Percentiles rank a stretch among this genome's conserved stretches.
Conservation (phyloP, 2,113 vertebrate species). For the Peromyscus maniculatus region DNA sequence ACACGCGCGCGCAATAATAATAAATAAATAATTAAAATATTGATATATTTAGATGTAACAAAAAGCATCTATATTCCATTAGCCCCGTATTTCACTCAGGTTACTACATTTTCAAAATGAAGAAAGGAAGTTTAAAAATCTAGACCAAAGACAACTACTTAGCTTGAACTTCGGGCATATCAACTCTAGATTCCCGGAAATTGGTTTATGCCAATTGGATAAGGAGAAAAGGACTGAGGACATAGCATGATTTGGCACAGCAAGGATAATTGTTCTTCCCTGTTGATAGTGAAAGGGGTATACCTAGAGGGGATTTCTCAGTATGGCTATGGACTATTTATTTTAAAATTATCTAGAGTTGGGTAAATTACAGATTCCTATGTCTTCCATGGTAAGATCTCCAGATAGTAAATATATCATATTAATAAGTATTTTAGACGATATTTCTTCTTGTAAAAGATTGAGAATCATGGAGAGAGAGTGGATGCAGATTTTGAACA, state of each 20-base stretch:
- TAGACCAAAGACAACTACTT: not conserved
- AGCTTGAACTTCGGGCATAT: not conserved
- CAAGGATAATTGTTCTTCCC: not conserved
- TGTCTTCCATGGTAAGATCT: not conserved
- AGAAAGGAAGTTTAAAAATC: not conserved
- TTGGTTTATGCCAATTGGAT: not conserved
- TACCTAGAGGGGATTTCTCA: not conserved
- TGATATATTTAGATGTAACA: not conserved
- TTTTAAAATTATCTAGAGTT: not conserved
- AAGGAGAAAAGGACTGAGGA: not conserved
- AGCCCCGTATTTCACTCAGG: not conserved
- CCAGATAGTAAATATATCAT: not conserved
- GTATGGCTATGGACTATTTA: not conserved
- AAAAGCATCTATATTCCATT: not conserved
- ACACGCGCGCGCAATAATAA: too few species aligned
- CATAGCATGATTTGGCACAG: not conserved
- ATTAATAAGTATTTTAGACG: not conserved
- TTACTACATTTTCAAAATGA: not conserved
- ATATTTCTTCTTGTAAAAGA: not conserved
- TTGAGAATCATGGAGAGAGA: not conserved
- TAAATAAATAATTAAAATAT: not conserved
- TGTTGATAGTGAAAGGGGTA: not conserved
- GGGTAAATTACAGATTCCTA: not conserved
- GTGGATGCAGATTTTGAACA: not conserved
- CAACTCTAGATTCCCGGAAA: not conserved